Base-by-base conservation (phyloP, 1,140 invertebrate genomes). In the Rhagoletis zephyria region DNA sequence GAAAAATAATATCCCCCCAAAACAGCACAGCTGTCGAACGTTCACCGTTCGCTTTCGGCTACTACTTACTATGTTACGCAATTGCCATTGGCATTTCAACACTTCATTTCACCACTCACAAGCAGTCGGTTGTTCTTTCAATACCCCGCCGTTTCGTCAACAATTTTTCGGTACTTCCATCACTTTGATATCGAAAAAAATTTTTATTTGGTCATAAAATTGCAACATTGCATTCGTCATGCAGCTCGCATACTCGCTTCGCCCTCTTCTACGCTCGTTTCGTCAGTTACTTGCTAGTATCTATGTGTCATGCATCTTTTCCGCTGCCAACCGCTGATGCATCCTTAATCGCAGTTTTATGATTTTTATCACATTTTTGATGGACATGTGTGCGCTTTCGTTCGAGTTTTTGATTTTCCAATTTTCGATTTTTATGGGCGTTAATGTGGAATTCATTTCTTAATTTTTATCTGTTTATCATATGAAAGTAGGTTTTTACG, bases 351-450 rank as follows among this genome's bases (percentile, higher is more conserved):
- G 74, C 51, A 74, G 51, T 81, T 81, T 81, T 81, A 81, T 81
- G 74, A 81, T 81, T 81, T 81, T 81, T 81, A 81, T 59, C 74
- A 81, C 45, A 81, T 81, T 56, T 81, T 81, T 81, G 74, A 81
- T 81, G 74, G 74, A 81, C 74, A 81, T 81, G 48, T 81, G 74
- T 56, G 74, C 48, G 3, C 9, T 56, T 81, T 51, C 30, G 74
- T 56, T 56, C 7, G 74, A 59, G 74, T 81, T 56, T 81, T 9
- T 81, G 48, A 81, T 81, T 81, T 81, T 81, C 74, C 74, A 81
- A 56, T 81, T 81, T 81, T 16, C 4, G 42, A 74, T 48, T 81
- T 56, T 81, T 81, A 81, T 81, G 16, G 74, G 45, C 48, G 74
- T 81, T 81, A 81, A 81, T 81, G 48, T 81, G 6, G 48, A 81